Percentiles rank a stretch among this genome's conserved stretches.
These are phyloP conservation scores for Pelobates fuscus DNA, from an alignment of 2,113 vertebrate species.

Conservation along the genomic window DNA sequence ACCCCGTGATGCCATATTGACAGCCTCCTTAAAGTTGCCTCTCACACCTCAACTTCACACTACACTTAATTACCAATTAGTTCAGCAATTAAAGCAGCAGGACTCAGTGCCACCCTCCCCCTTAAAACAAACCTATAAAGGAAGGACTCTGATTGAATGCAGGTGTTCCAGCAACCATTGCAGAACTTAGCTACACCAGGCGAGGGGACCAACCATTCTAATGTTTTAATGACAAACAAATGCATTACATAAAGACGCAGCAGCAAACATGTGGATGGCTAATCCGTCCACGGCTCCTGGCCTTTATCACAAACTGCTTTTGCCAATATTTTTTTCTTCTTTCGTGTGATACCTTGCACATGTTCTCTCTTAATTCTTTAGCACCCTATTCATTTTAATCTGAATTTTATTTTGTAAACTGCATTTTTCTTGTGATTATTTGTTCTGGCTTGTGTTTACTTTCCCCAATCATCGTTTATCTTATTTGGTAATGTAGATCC, in stretches of 20 bases:
- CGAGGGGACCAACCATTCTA: not conserved
- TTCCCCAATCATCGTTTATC: not conserved
- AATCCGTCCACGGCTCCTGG: not conserved
- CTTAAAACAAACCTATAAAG: constrained; percentile 28
- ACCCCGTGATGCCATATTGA: constrained; percentile 9
- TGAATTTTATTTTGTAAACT: no score
- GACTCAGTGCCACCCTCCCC: not conserved
- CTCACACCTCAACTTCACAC: constrained; percentile 34
- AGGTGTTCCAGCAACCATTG: constrained; percentile 8
- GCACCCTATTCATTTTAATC: no score
- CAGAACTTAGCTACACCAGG: not conserved
- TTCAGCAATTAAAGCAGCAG: constrained; percentile 31
- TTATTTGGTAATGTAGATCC: not conserved
- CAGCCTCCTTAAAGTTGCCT: constrained; percentile 11
- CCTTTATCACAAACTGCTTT: not conserved
- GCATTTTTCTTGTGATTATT: no score
- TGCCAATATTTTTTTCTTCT: not conserved
- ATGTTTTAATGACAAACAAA: constrained; percentile 24
- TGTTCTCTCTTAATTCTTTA: not conserved
- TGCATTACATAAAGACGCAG: not conserved
- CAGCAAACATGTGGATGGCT: not conserved
- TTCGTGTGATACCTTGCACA: not conserved
- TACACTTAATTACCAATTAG: constrained; percentile 39
- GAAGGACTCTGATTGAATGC: constrained; percentile 20
- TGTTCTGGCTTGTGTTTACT: not conserved